phyloP scores from a whole-genome alignment of 2,113 vertebrate genomes.

The Dicentrarchus labrax region DNA sequence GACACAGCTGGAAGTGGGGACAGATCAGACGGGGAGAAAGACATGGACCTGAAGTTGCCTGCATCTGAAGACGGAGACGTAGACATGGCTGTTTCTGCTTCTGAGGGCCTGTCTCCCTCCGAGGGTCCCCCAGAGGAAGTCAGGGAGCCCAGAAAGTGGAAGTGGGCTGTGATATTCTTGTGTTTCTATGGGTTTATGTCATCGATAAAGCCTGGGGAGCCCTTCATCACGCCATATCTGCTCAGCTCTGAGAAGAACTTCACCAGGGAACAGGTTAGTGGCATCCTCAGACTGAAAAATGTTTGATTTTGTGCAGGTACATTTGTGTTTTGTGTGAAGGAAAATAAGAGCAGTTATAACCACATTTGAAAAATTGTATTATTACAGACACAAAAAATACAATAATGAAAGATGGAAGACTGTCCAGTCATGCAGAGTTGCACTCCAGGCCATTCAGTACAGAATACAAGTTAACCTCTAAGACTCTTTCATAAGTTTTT shows the following conservation, averaged over 20 bases:
- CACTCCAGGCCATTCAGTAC: background rate
- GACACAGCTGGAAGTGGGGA: slow-evolving; percentile 6
- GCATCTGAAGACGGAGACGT: slow-evolving; percentile 3
- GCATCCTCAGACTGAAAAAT: background rate
- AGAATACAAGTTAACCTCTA: background rate
- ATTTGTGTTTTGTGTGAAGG: background rate
- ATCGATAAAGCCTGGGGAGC: slow-evolving; percentile 89
- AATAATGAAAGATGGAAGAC: background rate
- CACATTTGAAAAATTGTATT: background rate
- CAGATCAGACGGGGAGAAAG: slow-evolving; percentile 11
- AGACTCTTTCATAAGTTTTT: background rate
- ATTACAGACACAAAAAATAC: background rate
- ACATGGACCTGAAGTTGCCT: slow-evolving; percentile 31
- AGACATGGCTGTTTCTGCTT: slow-evolving; percentile 1
- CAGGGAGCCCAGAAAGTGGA: slow-evolving; percentile 73
- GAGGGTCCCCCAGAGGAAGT: slow-evolving; percentile 14
- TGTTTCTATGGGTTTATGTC: slow-evolving; percentile 92
- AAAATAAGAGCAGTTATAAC: background rate
- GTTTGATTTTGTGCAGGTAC: background rate
- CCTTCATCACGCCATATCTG: slow-evolving; percentile 91
- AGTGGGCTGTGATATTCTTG: slow-evolving; percentile 84
- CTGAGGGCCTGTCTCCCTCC: slow-evolving; percentile 6
- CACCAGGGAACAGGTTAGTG: slow-evolving; percentile 85
- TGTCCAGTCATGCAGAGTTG: background rate
- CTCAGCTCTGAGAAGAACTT: slow-evolving; percentile 89